These are phyloP conservation scores for Ceriagrion tenellum DNA, from an alignment of 2,888 invertebrate genomes.

Conservation along the genomic window DNA sequence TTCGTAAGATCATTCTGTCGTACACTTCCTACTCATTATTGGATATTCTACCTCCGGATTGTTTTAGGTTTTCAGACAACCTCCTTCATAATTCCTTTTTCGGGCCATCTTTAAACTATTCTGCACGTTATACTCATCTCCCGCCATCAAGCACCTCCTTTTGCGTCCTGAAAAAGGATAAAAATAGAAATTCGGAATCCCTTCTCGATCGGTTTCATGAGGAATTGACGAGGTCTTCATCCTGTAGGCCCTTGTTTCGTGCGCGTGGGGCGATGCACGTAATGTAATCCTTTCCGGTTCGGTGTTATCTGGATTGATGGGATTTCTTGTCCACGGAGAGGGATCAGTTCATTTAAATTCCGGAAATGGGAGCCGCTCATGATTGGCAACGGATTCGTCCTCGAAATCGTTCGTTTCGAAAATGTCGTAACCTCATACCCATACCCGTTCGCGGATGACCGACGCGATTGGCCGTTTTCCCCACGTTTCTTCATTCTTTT, in stretches of 20 bases:
- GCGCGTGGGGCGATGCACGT: not conserved
- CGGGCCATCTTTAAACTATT: too few species aligned
- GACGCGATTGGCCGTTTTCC: too few species aligned
- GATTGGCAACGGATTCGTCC: not conserved
- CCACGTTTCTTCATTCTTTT: too few species aligned
- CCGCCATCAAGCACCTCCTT: too few species aligned
- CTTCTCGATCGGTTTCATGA: not conserved
- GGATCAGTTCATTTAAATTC: slow-evolving; percentile 4
- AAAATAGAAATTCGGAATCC: not conserved
- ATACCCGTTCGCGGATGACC: too few species aligned
- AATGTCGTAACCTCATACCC: not conserved
- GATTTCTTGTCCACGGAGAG: not conserved
- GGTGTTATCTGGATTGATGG: not conserved
- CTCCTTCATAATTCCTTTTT: too few species aligned
- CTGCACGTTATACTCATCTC: too few species aligned
- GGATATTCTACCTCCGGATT: too few species aligned
- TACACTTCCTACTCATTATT: too few species aligned
- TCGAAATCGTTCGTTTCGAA: not conserved
- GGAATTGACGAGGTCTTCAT: not conserved
- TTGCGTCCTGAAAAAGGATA: not conserved
- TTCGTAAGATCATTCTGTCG: too few species aligned
- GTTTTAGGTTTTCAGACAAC: too few species aligned
- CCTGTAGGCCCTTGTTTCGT: not conserved
- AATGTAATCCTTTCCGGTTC: slow-evolving; percentile 20
- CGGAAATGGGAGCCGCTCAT: not conserved